These are phyloP conservation scores for Ommatoiulus sabulosus DNA, from an alignment of 2,888 invertebrate genomes.

Conservation along the genomic window DNA sequence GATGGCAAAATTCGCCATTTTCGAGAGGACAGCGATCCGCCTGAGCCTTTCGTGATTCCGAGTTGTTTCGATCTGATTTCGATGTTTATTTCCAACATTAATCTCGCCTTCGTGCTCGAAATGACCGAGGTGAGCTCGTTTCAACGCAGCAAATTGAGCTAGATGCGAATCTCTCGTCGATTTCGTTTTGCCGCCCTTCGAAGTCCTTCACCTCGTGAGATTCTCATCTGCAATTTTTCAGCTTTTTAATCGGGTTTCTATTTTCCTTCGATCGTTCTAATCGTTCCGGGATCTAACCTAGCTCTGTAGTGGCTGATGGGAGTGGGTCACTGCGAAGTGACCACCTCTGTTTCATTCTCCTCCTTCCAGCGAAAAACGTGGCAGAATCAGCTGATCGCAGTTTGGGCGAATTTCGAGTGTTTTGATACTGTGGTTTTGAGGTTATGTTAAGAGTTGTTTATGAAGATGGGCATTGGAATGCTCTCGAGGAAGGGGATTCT, in stretches of 20 bases:
- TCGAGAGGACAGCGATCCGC: not conserved
- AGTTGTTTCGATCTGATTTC: not conserved
- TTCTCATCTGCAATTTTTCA: constrained; percentile 14
- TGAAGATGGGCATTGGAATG: no score
- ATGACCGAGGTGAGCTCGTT: not conserved
- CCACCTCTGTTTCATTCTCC: no score
- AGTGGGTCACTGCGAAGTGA: constrained; percentile 34
- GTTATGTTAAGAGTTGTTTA: no score
- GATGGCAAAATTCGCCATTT: no score
- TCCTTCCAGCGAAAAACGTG: no score
- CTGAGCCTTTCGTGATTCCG: not conserved
- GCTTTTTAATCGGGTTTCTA: not conserved
- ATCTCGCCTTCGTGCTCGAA: not conserved
- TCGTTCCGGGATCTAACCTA: not conserved
- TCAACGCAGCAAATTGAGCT: not conserved
- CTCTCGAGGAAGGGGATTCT: no score
- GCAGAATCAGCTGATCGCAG: no score
- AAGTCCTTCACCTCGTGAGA: constrained; percentile 34
- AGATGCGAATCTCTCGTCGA: not conserved
- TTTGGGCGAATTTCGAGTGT: no score
- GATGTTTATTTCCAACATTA: not conserved
- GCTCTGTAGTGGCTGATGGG: constrained; percentile 9
- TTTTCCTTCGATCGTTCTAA: not conserved
- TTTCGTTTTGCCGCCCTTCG: not conserved
- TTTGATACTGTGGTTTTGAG: no score